A percentile compares a stretch with the other conserved stretches of the same genome.
These are phyloP conservation scores for Nephrotoma flavescens DNA, from an alignment of 2,888 invertebrate species.

Conservation along the genomic window DNA sequence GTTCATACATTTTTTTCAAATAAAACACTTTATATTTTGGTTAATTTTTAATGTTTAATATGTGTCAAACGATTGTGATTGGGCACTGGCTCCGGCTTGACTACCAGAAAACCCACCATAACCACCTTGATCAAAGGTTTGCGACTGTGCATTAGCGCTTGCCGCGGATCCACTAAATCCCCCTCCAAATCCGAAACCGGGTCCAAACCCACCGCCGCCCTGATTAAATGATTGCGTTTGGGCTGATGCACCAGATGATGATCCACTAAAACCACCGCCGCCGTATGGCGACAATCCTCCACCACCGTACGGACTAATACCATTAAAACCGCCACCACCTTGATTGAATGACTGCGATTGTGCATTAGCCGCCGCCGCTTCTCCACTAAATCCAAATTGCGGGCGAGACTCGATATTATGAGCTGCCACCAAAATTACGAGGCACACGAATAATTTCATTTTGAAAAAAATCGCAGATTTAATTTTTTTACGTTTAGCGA, in stretches of 20 bases:
- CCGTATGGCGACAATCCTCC: background rate
- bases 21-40: no score
- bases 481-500: background rate
- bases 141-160: background rate
- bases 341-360: background rate
- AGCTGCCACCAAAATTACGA: background rate
- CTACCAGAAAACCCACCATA: background rate
- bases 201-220: background rate
- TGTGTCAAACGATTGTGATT: background rate
- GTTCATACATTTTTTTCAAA: no score
- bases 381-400: background rate
- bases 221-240: background rate
- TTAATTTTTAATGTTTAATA: background rate
- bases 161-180: background rate
- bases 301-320: background rate
- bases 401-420: background rate
- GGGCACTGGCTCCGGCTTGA: background rate
- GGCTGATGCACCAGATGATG: background rate
- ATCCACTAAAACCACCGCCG: background rate
- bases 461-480: background rate
- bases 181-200: background rate
- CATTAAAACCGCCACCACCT: background rate
- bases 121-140: background rate
- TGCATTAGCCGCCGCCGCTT: background rate
- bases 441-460: background rate